Percentiles rank a stretch among this genome's conserved stretches.
Conservation (phyloP, 2,113 vertebrate species). For the Hassar affinis region DNA sequence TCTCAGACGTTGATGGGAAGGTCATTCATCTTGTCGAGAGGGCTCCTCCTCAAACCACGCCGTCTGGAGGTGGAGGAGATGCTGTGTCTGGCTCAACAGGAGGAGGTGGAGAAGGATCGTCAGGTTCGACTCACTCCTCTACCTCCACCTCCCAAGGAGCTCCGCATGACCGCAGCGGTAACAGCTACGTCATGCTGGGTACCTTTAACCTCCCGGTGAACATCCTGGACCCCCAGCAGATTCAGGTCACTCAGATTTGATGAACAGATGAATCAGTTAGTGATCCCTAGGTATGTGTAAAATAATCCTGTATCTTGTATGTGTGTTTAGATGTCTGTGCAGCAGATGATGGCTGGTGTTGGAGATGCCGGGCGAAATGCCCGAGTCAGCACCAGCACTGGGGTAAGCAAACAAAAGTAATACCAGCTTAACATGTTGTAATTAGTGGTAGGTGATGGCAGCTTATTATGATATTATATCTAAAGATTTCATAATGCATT, state of each 20-base stretch:
- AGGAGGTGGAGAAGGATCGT: constrained; percentile 53
- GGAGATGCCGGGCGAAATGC: constrained; percentile 75
- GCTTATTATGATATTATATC: not conserved
- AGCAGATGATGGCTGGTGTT: constrained; percentile 78
- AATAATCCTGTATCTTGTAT: not conserved
- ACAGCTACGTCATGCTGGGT: constrained; percentile 93
- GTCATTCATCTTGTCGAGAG: constrained; percentile 91
- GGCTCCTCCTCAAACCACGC: constrained; percentile 83
- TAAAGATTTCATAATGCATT: not conserved
- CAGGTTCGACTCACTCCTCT: constrained; percentile 68
- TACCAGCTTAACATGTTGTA: not conserved
- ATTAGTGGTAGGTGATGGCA: not conserved
- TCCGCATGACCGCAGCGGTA: constrained; percentile 86
- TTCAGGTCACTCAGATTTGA: constrained; percentile 68
- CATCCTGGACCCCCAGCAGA: constrained; percentile 79
- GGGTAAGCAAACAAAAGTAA: constrained; percentile 63
- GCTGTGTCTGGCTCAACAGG: constrained; percentile 61
- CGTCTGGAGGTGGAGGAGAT: constrained; percentile 74
- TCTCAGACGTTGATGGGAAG: constrained; percentile 86
- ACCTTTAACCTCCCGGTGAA: constrained; percentile 91
- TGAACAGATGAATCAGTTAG: not conserved
- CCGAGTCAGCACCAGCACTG: constrained; percentile 74
- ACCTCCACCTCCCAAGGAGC: constrained; percentile 71
- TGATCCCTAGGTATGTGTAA: not conserved
- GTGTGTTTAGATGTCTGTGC: constrained; percentile 70